phyloP scores from a whole-genome alignment of 2,113 vertebrate genomes.

The Cebus imitator region DNA sequence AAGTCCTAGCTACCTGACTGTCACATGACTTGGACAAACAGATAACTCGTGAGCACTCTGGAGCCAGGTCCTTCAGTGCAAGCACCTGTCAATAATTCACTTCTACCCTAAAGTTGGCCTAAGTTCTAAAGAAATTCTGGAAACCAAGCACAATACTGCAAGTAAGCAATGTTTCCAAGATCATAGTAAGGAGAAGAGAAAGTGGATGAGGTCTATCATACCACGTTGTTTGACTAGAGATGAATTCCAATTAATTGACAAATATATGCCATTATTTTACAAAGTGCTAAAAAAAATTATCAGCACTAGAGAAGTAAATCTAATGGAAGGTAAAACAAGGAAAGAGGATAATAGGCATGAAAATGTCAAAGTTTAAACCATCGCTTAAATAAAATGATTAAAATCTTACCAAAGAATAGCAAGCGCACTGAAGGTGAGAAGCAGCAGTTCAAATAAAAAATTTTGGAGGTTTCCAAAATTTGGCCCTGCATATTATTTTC shows the following conservation, averaged over 20 bases:
- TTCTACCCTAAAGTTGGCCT: background rate
- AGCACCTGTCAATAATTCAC: constrained; percentile 51
- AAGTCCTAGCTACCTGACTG: background rate
- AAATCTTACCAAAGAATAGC: background rate
- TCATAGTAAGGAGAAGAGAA: background rate
- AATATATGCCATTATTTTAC: background rate
- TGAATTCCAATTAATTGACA: constrained; percentile 45
- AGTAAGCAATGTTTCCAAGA: background rate
- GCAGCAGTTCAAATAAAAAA: background rate
- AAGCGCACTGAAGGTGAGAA: background rate
- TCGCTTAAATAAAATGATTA: background rate
- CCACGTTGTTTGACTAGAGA: background rate
- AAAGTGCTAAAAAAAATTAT: background rate
- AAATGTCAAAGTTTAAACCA: background rate
- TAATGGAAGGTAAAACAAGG: background rate
- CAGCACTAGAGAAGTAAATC: background rate
- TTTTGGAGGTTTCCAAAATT: background rate
- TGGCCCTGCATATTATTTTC: background rate
- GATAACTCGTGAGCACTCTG: background rate
- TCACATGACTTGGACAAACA: constrained; percentile 43
- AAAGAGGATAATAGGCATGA: background rate
- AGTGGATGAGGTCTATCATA: background rate
- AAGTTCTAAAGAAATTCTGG: background rate
- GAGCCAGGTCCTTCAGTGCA: background rate
- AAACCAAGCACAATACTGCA: background rate